Percentiles rank a stretch among this genome's conserved stretches.
These are phyloP conservation scores for Verasper variegatus DNA, from an alignment of 2,113 vertebrate species.

Conservation along the genomic window DNA sequence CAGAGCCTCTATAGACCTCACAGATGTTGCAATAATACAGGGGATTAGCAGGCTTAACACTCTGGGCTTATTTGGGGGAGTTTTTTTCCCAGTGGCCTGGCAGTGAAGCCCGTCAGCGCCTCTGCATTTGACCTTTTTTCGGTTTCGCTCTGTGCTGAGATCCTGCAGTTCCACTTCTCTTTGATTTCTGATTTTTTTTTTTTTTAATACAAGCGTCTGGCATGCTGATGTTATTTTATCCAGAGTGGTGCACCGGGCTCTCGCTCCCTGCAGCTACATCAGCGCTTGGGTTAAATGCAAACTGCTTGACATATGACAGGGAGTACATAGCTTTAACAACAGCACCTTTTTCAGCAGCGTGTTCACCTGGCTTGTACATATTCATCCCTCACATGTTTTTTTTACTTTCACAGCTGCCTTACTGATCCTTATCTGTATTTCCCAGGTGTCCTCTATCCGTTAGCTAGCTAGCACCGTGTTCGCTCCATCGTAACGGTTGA, in stretches of 20 bases:
- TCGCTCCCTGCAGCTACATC: conserved; percentile 22
- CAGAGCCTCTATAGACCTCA: conserved; percentile 75
- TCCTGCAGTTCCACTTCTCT: conserved; percentile 47
- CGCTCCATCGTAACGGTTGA: conserved; percentile 13
- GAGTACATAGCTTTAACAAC: neutral
- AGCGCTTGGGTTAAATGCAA: conserved; percentile 41
- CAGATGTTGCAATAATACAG: conserved; percentile 80
- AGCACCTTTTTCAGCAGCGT: neutral
- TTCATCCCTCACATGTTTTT: neutral
- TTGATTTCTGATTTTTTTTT: conserved; percentile 63
- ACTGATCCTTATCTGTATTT: neutral
- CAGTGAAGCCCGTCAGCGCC: conserved; percentile 54
- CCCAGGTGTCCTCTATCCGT: neutral
- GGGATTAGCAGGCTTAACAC: conserved; percentile 79
- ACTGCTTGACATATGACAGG: conserved; percentile 10
- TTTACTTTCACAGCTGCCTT: neutral
- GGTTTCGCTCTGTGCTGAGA: conserved; percentile 42
- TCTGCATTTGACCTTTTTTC: conserved; percentile 74
- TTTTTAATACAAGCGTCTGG: conserved; percentile 32
- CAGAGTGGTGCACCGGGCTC: conserved; percentile 40
- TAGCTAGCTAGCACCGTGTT: conserved; percentile 27
- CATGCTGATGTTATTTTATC: conserved; percentile 48
- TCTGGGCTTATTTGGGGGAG: conserved; percentile 69
- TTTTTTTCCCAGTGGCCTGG: conserved; percentile 58
- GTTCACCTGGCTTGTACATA: neutral